Base-by-base conservation (phyloP, 1,140 invertebrate genomes). In the Cotesia typhae region DNA sequence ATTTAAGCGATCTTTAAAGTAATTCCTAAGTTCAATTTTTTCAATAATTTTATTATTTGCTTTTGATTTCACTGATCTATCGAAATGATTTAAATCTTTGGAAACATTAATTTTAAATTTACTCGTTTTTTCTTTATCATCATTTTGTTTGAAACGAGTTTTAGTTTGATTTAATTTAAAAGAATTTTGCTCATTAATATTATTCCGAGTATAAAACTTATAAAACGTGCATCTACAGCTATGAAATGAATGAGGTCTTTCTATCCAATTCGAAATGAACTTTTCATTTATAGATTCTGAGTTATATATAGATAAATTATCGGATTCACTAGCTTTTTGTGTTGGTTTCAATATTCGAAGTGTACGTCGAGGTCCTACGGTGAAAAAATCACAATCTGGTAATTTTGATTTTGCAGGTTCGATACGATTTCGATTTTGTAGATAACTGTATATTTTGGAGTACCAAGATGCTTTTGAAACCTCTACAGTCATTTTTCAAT, bases 191-290 rank as follows among this genome's bases (percentile, higher is more conserved):
- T 79, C 67, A 38, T 84, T 81, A 55, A 84, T 81, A 4, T 76
- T 81, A 35, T 80, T 81, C 3, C 79, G 51, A 28, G 80, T 68
- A 3, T 53, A 68, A 53, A 61, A 77, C 9, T 82, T 78, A 4
- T 84, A 67, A 63, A 85, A 87, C 2, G 84, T 85, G 37, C 85
- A 87, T 4, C 84, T 77, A 59, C 86, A 87, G 36, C 85, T 84
- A 0, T 80, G 82, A 4, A 83, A 83, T 0, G 84, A 81, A 74
- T 86, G 84, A 0, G 84, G 83, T 12, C 82, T 76, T 12, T 74
- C 78, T 4, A 83, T 79, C 85, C 85, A 87, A 0, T 81, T 80
- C 1, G 80, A 75, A 61, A 85, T 83, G 70, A 87, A 86, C 67
- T 87, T 85, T n/a, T 85, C 85, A 61, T 83, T 80, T 14, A 86